Evolutionary conservation across 53 echinoderm and acorn worm genomes (phyloP).

Genomic region (Crossaster papposus): DNA sequence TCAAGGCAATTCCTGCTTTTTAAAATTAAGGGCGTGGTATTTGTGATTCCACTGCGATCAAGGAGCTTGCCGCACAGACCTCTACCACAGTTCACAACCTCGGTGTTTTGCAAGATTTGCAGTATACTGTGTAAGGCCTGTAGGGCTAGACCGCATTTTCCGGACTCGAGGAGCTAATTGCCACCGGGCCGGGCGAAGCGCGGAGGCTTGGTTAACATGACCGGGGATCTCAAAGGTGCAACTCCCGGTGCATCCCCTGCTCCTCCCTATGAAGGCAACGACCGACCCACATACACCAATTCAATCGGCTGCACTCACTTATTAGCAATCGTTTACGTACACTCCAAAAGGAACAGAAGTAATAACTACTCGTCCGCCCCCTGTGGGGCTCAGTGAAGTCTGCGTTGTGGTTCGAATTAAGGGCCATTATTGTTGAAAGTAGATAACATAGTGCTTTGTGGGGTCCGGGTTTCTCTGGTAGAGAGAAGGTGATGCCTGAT

Average conservation of each 20-base stretch:
- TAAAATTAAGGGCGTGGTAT: not conserved
- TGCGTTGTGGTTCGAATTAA: constrained; percentile 1
- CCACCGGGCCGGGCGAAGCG: no score
- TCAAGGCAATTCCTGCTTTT: not conserved
- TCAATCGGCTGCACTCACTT: constrained; percentile 28
- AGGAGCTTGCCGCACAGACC: not conserved
- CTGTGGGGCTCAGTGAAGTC: not conserved
- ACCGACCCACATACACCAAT: not conserved
- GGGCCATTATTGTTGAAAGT: not conserved
- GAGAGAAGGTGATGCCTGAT: not conserved
- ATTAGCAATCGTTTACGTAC: not conserved
- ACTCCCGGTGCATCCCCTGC: not conserved
- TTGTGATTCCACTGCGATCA: not conserved
- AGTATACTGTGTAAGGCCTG: no score
- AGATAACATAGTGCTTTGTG: not conserved
- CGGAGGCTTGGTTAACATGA: not conserved
- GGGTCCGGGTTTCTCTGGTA: not conserved
- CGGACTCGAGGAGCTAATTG: not conserved
- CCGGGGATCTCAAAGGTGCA: not conserved
- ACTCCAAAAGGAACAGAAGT: constrained; percentile 2
- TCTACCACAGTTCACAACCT: no score
- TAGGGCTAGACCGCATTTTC: not conserved
- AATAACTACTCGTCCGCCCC: constrained; percentile 7
- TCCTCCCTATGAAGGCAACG: not conserved
- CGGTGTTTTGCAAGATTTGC: no score